These are phyloP conservation scores for Epistrophella euchroma DNA, from an alignment of 2,888 invertebrate species.

Conservation along the genomic window DNA sequence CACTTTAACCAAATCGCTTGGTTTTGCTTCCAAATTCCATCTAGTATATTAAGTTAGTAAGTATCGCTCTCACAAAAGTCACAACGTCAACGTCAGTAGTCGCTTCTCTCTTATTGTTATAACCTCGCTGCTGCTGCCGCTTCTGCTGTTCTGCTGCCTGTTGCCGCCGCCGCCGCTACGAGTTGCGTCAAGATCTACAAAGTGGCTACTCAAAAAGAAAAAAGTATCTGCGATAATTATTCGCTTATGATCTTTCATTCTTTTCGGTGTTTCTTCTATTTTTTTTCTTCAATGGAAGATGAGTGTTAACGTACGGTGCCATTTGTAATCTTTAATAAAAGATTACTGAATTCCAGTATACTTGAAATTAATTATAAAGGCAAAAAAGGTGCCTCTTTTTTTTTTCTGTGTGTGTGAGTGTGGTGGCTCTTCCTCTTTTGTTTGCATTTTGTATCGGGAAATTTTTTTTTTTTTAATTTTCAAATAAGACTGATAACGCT, in stretches of 20 bases:
- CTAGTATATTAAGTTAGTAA: constrained; percentile 31
- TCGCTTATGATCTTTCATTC: constrained; percentile 70
- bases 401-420: background rate
- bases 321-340: constrained; percentile 61
- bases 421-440: constrained; percentile 23
- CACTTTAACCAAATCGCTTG: constrained; percentile 9
- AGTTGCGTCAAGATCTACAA: constrained; percentile 42
- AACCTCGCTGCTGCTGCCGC: constrained; percentile 29
- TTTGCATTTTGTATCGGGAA: constrained; percentile 49
- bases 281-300: constrained; percentile 60
- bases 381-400: constrained; percentile 26
- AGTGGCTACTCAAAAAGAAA: constrained; percentile 42
- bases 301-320: constrained; percentile 52
- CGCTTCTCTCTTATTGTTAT: constrained; percentile 49
- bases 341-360: constrained; percentile 53
- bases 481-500: constrained; percentile 45
- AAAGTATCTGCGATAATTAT: constrained; percentile 69
- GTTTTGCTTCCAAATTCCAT: constrained; percentile 10
- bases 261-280: constrained; percentile 58
- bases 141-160: constrained; percentile 12
- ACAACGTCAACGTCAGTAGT: constrained; percentile 43
- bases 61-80: constrained; percentile 38
- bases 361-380: constrained; percentile 7
- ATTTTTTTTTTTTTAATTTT: constrained; percentile 21
- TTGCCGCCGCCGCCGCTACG: constrained; percentile 10